A percentile compares a stretch with the other conserved stretches of the same genome.
phyloP scores from a whole-genome alignment of 2,888 invertebrate genomes.

The Nematopogon swammerdamellus region DNA sequence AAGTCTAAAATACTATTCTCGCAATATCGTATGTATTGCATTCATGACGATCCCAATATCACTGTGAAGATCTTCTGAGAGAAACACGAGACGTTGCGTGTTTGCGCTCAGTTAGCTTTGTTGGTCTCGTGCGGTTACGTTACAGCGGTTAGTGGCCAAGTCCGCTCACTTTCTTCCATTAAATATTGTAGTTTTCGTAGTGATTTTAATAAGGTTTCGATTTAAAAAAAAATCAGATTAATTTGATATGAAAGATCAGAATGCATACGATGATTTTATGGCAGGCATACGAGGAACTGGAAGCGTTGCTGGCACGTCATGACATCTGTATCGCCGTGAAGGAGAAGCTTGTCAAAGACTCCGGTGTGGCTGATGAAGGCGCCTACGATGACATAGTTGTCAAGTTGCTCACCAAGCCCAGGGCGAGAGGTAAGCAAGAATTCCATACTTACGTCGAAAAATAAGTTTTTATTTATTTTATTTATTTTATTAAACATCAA shows the following conservation, averaged over 20 bases:
- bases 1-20: no score
- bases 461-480: no score
- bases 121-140: no score
- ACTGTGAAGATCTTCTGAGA: no score
- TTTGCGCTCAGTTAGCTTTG: no score
- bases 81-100: no score
- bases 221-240: conserved; percentile 8
- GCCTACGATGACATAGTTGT: conserved; percentile 87
- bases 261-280: conserved; percentile 17
- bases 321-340: conserved; percentile 93
- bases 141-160: no score
- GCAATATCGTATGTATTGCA: no score
- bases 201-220: conserved; percentile 7
- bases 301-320: conserved; percentile 76
- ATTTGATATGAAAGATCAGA: no score
- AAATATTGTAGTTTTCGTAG: conserved; percentile 8
- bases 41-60: no score
- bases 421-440: conserved; percentile 94
- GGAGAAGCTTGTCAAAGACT: conserved; percentile 92
- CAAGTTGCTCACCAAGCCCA: conserved; percentile 78
- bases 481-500: no score
- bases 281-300: conserved; percentile 94
- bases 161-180: conserved; percentile 3
- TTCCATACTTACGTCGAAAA: no score
- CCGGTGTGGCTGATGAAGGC: conserved; percentile 85